Conservation (phyloP, 2,797 vertebrate genomes). For the Eulemur mongoz region DNA sequence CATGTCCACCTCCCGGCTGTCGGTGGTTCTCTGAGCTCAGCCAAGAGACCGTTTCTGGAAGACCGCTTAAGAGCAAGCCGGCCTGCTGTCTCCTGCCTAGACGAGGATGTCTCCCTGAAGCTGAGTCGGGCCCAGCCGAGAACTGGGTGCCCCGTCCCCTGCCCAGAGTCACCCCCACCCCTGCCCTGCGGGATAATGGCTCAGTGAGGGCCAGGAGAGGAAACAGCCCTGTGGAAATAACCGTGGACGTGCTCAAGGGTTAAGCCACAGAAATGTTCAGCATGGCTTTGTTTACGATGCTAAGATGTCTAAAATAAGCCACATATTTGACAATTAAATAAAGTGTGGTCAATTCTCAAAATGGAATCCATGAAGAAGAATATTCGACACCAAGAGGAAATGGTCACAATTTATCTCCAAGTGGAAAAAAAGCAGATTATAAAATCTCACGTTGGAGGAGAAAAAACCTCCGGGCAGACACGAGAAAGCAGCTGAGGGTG, state of each 20-base stretch:
- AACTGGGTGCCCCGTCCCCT: neutral
- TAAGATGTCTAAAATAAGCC: neutral
- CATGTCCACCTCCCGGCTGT: neutral
- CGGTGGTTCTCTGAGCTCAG: neutral
- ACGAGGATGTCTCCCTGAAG: neutral
- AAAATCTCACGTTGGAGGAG: neutral
- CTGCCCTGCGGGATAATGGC: neutral
- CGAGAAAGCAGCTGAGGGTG: neutral
- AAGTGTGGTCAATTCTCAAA: neutral
- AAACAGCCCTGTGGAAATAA: neutral
- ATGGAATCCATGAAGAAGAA: neutral
- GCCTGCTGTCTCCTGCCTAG: neutral
- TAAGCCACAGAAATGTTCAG: neutral
- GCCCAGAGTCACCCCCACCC: neutral
- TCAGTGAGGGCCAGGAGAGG: neutral
- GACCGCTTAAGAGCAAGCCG: neutral
- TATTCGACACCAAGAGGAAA: neutral
- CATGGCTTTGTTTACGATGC: constrained; percentile 8
- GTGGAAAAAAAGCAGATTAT: neutral
- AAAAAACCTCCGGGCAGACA: neutral
- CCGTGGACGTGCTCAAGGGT: neutral
- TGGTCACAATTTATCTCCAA: too few species aligned
- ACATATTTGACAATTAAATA: neutral
- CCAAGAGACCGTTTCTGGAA: neutral
- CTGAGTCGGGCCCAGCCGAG: neutral